phyloP scores from a whole-genome alignment of 1,140 invertebrate genomes.

The Drosophila persimilis region DNA sequence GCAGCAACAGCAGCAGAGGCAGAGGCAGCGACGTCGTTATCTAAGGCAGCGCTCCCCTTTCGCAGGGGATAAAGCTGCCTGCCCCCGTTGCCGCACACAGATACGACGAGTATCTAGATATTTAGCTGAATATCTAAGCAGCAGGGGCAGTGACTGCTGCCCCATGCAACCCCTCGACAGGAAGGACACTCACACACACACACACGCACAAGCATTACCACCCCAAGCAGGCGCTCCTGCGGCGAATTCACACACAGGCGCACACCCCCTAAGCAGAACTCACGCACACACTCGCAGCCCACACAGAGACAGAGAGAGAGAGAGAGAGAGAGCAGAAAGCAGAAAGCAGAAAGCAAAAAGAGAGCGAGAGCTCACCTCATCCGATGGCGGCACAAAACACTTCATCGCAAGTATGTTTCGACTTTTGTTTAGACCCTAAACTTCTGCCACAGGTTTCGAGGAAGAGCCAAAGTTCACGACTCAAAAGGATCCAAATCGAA shows the following conservation, averaged over 20 bases:
- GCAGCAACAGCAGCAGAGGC: conserved; percentile 25
- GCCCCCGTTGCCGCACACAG: conserved; percentile 20
- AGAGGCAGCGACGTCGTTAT: conserved; percentile 43
- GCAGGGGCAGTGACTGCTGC: conserved; percentile 61
- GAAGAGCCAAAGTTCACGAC: conserved; percentile 6
- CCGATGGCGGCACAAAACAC: conserved; percentile 36
- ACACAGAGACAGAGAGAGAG: conserved; percentile 24
- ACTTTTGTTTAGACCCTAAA: conserved; percentile 52
- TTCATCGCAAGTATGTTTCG: conserved; percentile 73
- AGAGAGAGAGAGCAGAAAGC: conserved; percentile 11
- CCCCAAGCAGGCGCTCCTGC: conserved; percentile 54
- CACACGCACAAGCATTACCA: conserved; percentile 35
- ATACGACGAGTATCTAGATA: conserved; percentile 39
- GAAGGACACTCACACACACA: conserved; percentile 54
- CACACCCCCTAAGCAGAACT: conserved; percentile 16
- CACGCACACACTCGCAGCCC: conserved; percentile 14
- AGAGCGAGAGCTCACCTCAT: conserved; percentile 41
- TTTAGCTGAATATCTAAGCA: conserved; percentile 75
- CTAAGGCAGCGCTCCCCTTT: conserved; percentile 57
- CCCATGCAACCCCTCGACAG: conserved; percentile 74
- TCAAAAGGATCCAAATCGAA: conserved; percentile 5
- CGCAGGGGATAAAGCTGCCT: conserved; percentile 38
- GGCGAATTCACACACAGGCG: conserved; percentile 63
- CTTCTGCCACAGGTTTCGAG: conserved; percentile 45
- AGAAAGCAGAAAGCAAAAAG: conserved; percentile 25